Conservation (phyloP, 1,140 invertebrate genomes). For the Saccostrea echinata region DNA sequence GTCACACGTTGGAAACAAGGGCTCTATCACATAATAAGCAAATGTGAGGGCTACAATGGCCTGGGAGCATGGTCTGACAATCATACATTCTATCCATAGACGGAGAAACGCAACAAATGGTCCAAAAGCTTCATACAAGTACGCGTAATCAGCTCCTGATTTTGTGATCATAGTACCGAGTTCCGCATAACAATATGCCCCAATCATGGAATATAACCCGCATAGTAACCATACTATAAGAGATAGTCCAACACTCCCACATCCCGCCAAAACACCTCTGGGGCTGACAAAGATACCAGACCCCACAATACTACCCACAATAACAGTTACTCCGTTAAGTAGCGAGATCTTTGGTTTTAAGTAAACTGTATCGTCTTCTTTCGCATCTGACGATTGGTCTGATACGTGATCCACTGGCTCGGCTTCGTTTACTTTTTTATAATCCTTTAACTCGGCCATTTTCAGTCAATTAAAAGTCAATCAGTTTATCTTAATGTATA, state of each 20-base stretch:
- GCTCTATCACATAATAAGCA: conserved; percentile 79
- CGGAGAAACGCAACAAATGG: conserved; percentile 78
- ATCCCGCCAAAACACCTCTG: conserved; percentile 90
- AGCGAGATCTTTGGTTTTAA: conserved; percentile 76
- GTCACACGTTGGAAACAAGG: conserved; percentile 78
- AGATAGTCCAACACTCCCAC: conserved; percentile 92
- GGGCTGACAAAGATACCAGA: conserved; percentile 98
- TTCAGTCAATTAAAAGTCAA: background rate
- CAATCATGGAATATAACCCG: conserved; percentile 89
- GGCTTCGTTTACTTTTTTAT: conserved; percentile 37
- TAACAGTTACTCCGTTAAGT: conserved; percentile 77
- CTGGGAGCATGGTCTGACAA: conserved; percentile 88
- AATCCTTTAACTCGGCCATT: conserved; percentile 32
- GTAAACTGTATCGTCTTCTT: conserved; percentile 63
- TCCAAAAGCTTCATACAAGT: conserved; percentile 79
- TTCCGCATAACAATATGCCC: conserved; percentile 78
- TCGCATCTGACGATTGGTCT: conserved; percentile 3
- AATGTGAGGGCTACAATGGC: conserved; percentile 80
- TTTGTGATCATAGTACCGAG: conserved; percentile 76
- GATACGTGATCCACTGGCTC: conserved; percentile 8
- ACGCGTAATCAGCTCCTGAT: conserved; percentile 79
- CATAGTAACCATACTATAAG: conserved; percentile 91
- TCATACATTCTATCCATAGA: conserved; percentile 83
- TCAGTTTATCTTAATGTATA: background rate
- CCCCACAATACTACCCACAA: conserved; percentile 79